Conservation (phyloP, 30 jellyfish, hydroid and myxozoan genomes). For the Aurelia aurita region DNA sequence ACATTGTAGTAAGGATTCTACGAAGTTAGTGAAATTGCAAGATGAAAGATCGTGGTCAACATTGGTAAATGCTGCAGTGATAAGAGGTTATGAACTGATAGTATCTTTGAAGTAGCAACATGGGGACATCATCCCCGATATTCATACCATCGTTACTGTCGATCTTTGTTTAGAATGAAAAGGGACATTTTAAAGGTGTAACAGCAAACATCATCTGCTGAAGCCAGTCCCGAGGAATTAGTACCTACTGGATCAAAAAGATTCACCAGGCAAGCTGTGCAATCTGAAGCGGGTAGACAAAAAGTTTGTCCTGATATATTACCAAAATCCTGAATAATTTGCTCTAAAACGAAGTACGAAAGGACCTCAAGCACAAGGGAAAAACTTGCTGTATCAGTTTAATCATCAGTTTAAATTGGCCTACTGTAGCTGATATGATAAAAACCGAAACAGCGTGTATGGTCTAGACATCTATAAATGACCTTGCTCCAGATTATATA, state of each 20-base stretch:
- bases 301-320: slow-evolving; percentile 17
- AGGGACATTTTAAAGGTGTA: slow-evolving; percentile 29
- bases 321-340: slow-evolving; percentile 12
- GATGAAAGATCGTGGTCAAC: slow-evolving; percentile 44
- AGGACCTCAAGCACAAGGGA: slow-evolving; percentile 1
- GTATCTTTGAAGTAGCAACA: slow-evolving; percentile 32
- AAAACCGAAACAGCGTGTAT: too few species aligned
- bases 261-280: slow-evolving; percentile 23
- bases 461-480: too few species aligned
- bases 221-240: slow-evolving; percentile 22
- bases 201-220: slow-evolving; percentile 40
- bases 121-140: slow-evolving; percentile 36
- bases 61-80: slow-evolving; percentile 34
- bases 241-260: slow-evolving; percentile 15
- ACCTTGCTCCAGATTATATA: too few species aligned
- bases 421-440: too few species aligned
- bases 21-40: slow-evolving; percentile 24
- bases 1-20: slow-evolving; percentile 35
- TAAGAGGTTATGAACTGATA: slow-evolving; percentile 21
- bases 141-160: slow-evolving; percentile 44
- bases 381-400: slow-evolving; percentile 8
- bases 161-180: slow-evolving; percentile 40
- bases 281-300: slow-evolving; percentile 17
- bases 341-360: slow-evolving; percentile 20
- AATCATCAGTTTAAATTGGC: too few species aligned